These are phyloP conservation scores for Parambassis ranga DNA, from an alignment of 2,797 vertebrate genomes.

Conservation along the genomic window DNA sequence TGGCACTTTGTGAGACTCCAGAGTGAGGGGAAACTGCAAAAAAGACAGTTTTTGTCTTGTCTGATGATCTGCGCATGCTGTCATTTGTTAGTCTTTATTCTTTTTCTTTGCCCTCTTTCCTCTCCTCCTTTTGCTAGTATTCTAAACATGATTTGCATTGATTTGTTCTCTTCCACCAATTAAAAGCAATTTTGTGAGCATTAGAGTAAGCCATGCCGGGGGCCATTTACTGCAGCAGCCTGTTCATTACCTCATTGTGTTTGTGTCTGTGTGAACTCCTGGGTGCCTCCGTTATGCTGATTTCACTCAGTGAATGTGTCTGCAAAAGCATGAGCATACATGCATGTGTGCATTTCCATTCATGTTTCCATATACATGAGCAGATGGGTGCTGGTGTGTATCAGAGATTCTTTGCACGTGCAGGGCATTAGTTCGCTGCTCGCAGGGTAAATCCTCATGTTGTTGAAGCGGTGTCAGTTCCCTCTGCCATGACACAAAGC, in stretches of 20 bases:
- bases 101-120: background rate
- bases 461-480: conserved; percentile 71
- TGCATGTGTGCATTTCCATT: conserved; percentile 11
- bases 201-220: conserved; percentile 63
- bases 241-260: conserved; percentile 59
- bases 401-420: conserved; percentile 58
- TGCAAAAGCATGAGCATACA: background rate
- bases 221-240: conserved; percentile 51
- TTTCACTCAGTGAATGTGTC: conserved; percentile 31
- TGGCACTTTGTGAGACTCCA: background rate
- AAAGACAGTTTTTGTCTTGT: conserved; percentile 15
- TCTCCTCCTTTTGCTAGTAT: conserved; percentile 26
- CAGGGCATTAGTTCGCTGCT: conserved; percentile 63
- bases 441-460: conserved; percentile 70
- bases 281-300: conserved; percentile 26
- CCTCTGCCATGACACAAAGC: conserved; percentile 63
- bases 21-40: background rate
- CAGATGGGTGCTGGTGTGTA: conserved; percentile 46
- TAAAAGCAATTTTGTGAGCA: conserved; percentile 75
- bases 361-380: conserved; percentile 28
- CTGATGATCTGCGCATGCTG: conserved; percentile 18
- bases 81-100: conserved; percentile 1
- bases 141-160: conserved; percentile 69
- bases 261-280: conserved; percentile 26
- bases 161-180: conserved; percentile 74